Evolutionary conservation across 2,888 invertebrate genomes (phyloP).

Genomic region (Nomada goodeniana): DNA sequence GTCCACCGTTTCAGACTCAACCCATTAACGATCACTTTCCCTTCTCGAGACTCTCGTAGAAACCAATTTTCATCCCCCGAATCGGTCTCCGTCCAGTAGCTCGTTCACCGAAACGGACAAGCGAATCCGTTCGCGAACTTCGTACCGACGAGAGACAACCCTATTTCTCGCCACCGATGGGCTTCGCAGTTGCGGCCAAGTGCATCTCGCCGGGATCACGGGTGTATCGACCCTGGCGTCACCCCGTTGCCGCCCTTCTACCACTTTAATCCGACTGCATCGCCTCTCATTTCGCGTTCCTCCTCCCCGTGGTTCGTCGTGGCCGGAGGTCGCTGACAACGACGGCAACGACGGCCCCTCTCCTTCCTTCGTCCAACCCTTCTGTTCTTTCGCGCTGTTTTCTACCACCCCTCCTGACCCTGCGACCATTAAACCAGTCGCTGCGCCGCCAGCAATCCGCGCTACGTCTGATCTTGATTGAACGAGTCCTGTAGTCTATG

Average conservation of each 20-base stretch:
- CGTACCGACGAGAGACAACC: not conserved
- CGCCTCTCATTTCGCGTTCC: conserved; percentile 30
- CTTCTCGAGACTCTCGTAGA: too few species aligned
- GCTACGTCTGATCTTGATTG: not conserved
- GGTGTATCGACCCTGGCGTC: conserved; percentile 79
- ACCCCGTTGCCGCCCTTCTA: conserved; percentile 66
- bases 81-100: too few species aligned
- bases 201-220: conserved; percentile 81
- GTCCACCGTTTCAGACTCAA: too few species aligned
- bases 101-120: too few species aligned
- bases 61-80: too few species aligned
- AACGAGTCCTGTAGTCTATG: not conserved
- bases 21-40: too few species aligned
- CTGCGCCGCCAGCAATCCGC: conserved; percentile 17
- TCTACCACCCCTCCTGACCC: conserved; percentile 24
- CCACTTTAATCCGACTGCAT: conserved; percentile 46
- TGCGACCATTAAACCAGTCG: conserved; percentile 47
- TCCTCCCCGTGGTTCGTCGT: conserved; percentile 6
- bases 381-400: not conserved
- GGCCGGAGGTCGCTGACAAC: conserved; percentile 43
- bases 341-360: conserved; percentile 3
- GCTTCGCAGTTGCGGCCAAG: conserved; percentile 71
- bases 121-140: too few species aligned
- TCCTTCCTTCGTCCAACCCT: not conserved
- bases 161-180: conserved; percentile 33